Conservation (phyloP, 2,888 invertebrate species). For the Rhamphomyia laevipes region DNA sequence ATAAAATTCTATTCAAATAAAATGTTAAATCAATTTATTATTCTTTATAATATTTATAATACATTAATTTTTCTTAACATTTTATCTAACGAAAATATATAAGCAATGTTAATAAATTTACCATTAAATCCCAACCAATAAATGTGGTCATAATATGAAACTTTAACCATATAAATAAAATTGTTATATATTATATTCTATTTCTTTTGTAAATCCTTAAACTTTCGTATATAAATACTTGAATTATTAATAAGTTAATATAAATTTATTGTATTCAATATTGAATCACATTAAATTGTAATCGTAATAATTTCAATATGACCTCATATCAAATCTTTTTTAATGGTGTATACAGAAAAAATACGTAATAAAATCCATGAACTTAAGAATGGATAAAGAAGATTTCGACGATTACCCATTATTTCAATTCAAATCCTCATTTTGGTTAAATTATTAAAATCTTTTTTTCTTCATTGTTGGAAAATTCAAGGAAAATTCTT, state of each 20-base stretch:
- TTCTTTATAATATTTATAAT: too few relatives aligned
- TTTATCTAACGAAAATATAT: neutral
- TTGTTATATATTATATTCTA: neutral
- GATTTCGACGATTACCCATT: slow-evolving; percentile 1
- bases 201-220: neutral
- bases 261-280: neutral
- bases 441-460: slow-evolving; percentile 14
- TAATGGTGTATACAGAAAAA: slow-evolving; percentile 11
- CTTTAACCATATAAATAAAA: neutral
- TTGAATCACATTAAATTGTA: slow-evolving; percentile 19
- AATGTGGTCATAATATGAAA: neutral
- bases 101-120: neutral
- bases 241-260: neutral
- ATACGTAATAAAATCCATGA: neutral
- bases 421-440: neutral
- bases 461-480: neutral
- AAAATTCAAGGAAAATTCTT: too few relatives aligned
- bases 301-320: slow-evolving; percentile 13
- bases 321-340: slow-evolving; percentile 13
- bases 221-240: neutral
- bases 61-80: too few relatives aligned
- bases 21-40: too few relatives aligned
- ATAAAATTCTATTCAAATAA: too few relatives aligned
- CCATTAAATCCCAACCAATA: neutral
- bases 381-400: neutral